A percentile compares a stretch with the other conserved stretches of the same genome.
Conservation (phyloP, 2,113 vertebrate species). For the Podarcis raffonei region DNA sequence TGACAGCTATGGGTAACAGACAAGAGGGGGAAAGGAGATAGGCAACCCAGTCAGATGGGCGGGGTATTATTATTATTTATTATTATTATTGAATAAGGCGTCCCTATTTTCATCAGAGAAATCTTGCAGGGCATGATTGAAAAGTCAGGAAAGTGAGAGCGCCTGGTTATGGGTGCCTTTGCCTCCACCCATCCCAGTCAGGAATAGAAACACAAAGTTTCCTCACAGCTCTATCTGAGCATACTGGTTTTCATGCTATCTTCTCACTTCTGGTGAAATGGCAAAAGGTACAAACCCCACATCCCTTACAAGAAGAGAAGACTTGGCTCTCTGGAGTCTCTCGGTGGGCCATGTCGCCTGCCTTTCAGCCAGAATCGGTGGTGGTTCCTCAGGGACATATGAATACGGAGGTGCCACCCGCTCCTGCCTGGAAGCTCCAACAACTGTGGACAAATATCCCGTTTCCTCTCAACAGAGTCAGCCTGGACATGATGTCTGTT, state of each 20-base stretch:
- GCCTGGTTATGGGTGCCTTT: no score
- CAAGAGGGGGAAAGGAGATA: not conserved
- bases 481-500: constrained; percentile 97
- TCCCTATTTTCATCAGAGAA: no score
- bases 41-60: no score
- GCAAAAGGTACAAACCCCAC: not conserved
- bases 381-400: not conserved
- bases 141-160: no score
- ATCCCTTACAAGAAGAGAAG: not conserved
- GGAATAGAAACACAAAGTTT: not conserved
- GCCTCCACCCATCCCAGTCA: not conserved
- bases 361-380: no score
- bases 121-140: no score
- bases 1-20: no score
- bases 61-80: no score
- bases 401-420: no score
- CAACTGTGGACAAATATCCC: constrained; percentile 28
- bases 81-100: no score
- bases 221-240: not conserved
- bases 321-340: not conserved
- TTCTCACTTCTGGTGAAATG: not conserved
- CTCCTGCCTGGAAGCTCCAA: not conserved
- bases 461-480: constrained; percentile 82
- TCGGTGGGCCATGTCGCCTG: not conserved
- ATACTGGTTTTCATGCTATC: not conserved